A percentile compares a stretch with the other conserved stretches of the same genome.
Evolutionary conservation across 92 coral and sea anemone species (phyloP).

Genomic region (Siderastrea siderea): DNA sequence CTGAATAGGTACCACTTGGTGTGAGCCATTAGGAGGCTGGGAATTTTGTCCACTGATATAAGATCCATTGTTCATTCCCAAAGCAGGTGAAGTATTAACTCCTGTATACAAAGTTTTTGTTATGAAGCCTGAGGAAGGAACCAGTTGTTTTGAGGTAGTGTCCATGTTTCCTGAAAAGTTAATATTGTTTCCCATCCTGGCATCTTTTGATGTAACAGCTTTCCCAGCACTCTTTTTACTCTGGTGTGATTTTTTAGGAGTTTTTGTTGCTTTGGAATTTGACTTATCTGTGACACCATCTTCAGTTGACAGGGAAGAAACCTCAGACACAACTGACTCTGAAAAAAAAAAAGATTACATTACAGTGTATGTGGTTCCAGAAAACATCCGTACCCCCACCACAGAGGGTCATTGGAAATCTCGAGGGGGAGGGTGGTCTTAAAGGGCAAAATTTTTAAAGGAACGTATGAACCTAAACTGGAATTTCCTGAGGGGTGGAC

Average conservation of each 20-base stretch:
- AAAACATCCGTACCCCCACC: too few species aligned
- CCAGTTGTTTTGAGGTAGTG: neutral
- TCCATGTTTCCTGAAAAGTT: conserved; percentile 2
- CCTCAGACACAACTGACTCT: neutral
- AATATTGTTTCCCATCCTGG: neutral
- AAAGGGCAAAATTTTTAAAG: too few species aligned
- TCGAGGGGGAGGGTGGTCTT: too few species aligned
- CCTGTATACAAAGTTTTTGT: conserved; percentile 25
- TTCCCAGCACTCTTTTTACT: conserved; percentile 16
- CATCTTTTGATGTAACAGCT: conserved; percentile 3
- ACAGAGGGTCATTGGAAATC: too few species aligned
- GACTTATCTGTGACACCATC: conserved; percentile 3
- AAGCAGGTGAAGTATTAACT: conserved; percentile 13
- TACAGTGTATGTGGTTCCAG: neutral
- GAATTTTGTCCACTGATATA: conserved; percentile 8
- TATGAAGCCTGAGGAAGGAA: conserved; percentile 9
- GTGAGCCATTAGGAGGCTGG: neutral
- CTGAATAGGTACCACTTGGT: conserved; percentile 5
- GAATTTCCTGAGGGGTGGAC: too few species aligned
- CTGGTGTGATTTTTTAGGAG: conserved; percentile 23
- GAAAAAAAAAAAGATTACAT: neutral
- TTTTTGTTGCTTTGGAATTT: conserved; percentile 12
- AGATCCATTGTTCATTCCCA: neutral
- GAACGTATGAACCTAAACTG: too few species aligned
- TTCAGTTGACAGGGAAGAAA: neutral